phyloP scores from a whole-genome alignment of 1,140 invertebrate species.

The Orchesella cincta region DNA sequence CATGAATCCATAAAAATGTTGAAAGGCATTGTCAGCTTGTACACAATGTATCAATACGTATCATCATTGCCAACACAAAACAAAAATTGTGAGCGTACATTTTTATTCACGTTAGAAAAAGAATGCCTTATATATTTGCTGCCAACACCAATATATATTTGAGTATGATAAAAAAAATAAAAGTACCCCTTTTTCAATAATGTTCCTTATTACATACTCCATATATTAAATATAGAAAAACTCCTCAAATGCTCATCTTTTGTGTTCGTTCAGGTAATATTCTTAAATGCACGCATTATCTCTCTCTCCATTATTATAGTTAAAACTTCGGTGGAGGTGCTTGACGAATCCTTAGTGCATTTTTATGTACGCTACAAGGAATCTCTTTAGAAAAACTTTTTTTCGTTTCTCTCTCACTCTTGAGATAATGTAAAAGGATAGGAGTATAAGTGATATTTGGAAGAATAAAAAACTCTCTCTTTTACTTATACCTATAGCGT shows the following conservation, averaged over 20 bases:
- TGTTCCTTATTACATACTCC: too few species aligned
- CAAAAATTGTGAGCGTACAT: too few species aligned
- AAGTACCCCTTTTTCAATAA: too few species aligned
- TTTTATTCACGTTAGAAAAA: too few species aligned
- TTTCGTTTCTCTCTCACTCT: neutral
- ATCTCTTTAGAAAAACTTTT: slow-evolving; percentile 6
- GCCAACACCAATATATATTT: too few species aligned
- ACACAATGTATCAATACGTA: neutral
- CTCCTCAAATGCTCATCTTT: neutral
- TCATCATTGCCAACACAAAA: neutral
- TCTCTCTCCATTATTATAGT: slow-evolving; percentile 8
- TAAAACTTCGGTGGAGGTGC: slow-evolving; percentile 14
- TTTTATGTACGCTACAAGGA: slow-evolving; percentile 18
- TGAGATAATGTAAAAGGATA: slow-evolving; percentile 2
- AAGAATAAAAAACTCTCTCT: slow-evolving; percentile 5
- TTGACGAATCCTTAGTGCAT: slow-evolving; percentile 10
- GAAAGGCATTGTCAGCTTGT: slow-evolving; percentile 14
- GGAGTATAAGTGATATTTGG: neutral
- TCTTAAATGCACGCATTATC: slow-evolving; percentile 19
- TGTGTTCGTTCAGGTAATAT: slow-evolving; percentile 12
- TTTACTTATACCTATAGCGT: neutral
- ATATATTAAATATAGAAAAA: slow-evolving; percentile 14
- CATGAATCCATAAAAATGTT: slow-evolving; percentile 21
- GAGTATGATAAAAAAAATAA: too few species aligned
- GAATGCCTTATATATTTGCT: too few species aligned